Evolutionary conservation across 2,113 vertebrate species (phyloP).

Genomic region (Indicator indicator): DNA sequence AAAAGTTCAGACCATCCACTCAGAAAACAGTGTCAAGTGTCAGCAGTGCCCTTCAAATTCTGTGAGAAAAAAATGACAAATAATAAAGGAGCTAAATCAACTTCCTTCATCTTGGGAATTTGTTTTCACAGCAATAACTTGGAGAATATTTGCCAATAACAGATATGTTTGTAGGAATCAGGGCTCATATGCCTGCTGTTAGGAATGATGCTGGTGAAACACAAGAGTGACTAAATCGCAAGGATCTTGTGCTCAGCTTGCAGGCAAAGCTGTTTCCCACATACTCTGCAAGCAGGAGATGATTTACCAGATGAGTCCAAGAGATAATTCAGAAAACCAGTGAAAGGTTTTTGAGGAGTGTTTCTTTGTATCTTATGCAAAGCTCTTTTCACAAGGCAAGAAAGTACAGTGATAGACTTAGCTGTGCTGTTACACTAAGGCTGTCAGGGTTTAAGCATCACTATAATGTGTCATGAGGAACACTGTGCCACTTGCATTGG

Average conservation of each 20-base stretch:
- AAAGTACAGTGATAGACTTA: conserved; percentile 14
- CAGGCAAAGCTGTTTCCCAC: not conserved
- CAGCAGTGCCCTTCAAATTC: not conserved
- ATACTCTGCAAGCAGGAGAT: not conserved
- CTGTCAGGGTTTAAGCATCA: conserved; percentile 43
- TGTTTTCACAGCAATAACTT: not conserved
- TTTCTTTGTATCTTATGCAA: conserved; percentile 33
- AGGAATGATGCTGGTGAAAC: not conserved
- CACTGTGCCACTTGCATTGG: conserved; percentile 16
- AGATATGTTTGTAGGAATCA: not conserved
- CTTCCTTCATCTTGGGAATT: not conserved
- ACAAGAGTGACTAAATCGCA: not conserved
- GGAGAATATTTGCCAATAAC: not conserved
- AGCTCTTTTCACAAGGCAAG: conserved; percentile 11
- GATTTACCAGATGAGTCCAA: not conserved
- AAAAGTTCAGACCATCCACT: not conserved
- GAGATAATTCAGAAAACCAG: not conserved
- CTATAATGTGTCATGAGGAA: conserved; percentile 36
- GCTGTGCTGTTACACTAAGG: not conserved
- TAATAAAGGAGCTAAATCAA: not conserved
- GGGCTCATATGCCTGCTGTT: not conserved
- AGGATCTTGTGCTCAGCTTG: not conserved
- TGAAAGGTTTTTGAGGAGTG: not conserved
- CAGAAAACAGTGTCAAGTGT: not conserved
- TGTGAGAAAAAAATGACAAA: not conserved